Base-by-base conservation (phyloP, 2,888 invertebrate genomes). In the Oxystoma pomonae region DNA sequence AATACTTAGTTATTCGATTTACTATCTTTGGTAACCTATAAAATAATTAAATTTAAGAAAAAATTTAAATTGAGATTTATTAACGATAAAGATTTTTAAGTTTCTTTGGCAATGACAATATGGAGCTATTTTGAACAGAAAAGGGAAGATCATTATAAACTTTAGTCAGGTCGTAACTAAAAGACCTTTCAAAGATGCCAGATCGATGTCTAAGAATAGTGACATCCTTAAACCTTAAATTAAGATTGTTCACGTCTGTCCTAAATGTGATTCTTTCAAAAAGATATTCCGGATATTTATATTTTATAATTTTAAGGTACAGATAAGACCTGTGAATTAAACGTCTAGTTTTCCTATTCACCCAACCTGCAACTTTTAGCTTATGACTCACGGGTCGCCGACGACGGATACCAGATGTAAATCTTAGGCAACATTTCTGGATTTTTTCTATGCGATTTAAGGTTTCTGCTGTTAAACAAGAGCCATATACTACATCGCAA, bases 401-500 rank as follows among this genome's bases (percentile, higher is more conserved):
- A 17, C 53, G 16, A 9, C 53, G 16, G n/a, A 53, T 18, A 7
- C 57, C 57, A 57, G 18, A 57, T 5, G n/a, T 57, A 20, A 57
- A 57, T 18, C 57, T 18, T 20, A 20, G 19, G 18, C 57, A 57
- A 20, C 18, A 57, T 18, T 57, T 57, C 20, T 20, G 57, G 9
- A 53, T 57, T 20, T 57, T 57, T 20, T 57, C 16, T 7, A 57
- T 57, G 5, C 20, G 57, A 16, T 20, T 20, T 7, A 9, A 3
- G 3, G n/a, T 20, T 2, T 18, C 57, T 18, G 57, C 7, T 57
- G 57, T 57, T 18, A 57, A n/a, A 57, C 57, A 20, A 16, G 57
- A 19, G 20, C 57, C 57, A 18, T 57, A 57, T n/a, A 57, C 57
- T 5, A 57, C 20, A 18, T 57, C 57, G 18, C 19, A 57, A n/a